These are phyloP conservation scores for Myoxocephalus aenaeus DNA, from an alignment of 2,797 vertebrate species.

Conservation along the genomic window DNA sequence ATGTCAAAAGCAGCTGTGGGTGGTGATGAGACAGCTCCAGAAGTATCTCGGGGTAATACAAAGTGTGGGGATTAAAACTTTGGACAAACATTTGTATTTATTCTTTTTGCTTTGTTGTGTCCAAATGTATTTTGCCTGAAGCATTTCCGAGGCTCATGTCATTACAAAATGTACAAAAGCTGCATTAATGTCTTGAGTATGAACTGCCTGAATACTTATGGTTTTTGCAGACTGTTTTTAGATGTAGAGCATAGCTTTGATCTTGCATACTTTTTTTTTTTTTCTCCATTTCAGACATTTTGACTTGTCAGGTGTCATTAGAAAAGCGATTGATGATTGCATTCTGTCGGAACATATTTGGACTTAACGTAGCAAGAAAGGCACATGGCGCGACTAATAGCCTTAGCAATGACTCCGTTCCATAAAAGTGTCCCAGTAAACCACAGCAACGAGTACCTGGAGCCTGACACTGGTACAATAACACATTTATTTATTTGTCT, in stretches of 20 bases:
- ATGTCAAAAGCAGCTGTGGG: conserved; percentile 62
- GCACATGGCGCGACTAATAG: not conserved
- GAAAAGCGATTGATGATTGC: not conserved
- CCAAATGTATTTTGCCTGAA: conserved; percentile 30
- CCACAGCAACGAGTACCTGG: not conserved
- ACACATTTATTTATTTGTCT: not conserved
- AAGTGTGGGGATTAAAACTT: conserved; percentile 40
- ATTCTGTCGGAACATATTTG: not conserved
- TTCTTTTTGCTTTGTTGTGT: conserved; percentile 25
- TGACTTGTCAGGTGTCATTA: not conserved
- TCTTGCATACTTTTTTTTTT: not conserved
- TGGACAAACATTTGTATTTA: conserved; percentile 24
- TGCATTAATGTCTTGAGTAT: not conserved
- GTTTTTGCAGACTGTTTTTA: not conserved
- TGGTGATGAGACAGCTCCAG: conserved; percentile 46
- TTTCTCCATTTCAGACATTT: not conserved
- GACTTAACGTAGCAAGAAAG: not conserved
- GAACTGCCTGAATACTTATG: not conserved
- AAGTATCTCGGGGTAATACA: conserved; percentile 28
- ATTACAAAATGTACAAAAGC: conserved; percentile 12
- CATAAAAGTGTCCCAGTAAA: not conserved
- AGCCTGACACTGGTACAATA: not conserved
- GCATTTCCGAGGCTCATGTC: conserved; percentile 8
- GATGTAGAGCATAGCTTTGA: not conserved
- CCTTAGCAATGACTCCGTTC: not conserved